A percentile compares a stretch with the other conserved stretches of the same genome.
These are phyloP conservation scores for Steinernema feltiae DNA, from an alignment of 1,140 invertebrate species.

Conservation along the genomic window DNA sequence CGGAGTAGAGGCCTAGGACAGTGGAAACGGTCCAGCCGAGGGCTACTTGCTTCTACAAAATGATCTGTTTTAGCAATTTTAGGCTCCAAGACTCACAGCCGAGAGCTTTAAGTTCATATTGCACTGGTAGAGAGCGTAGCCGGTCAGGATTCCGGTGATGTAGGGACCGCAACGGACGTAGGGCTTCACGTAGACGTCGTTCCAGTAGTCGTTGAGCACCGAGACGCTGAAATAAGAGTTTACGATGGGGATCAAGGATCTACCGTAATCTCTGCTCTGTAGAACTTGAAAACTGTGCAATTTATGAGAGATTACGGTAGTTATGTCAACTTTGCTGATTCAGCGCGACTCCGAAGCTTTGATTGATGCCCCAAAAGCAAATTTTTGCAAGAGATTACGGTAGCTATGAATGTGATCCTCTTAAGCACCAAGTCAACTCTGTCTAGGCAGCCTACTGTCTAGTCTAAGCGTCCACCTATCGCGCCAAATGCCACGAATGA, in stretches of 20 bases:
- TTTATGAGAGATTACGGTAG: too few relatives aligned
- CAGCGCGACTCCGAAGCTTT: too few relatives aligned
- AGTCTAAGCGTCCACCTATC: too few relatives aligned
- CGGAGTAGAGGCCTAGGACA: constrained; percentile 50
- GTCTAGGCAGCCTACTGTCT: too few relatives aligned
- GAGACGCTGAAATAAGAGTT: constrained; percentile 42
- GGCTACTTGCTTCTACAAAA: constrained; percentile 36
- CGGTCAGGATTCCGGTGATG: constrained; percentile 61
- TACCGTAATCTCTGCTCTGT: too few relatives aligned
- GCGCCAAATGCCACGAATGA: background rate
- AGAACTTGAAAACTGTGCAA: too few relatives aligned
- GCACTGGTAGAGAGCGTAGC: constrained; percentile 57
- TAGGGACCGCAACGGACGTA: constrained; percentile 63
- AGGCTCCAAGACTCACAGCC: background rate
- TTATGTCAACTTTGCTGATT: too few relatives aligned
- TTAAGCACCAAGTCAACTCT: too few relatives aligned
- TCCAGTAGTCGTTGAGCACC: constrained; percentile 69
- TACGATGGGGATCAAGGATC: too few relatives aligned
- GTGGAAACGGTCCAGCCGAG: constrained; percentile 44
- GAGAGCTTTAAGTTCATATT: constrained; percentile 35
- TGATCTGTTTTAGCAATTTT: constrained; percentile 17
- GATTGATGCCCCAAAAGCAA: too few relatives aligned
- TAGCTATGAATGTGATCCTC: too few relatives aligned
- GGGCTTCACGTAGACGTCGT: constrained; percentile 76
- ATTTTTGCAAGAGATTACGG: too few relatives aligned